phyloP scores from a whole-genome alignment of 2,797 vertebrate genomes.

The Anomalospiza imberbis region DNA sequence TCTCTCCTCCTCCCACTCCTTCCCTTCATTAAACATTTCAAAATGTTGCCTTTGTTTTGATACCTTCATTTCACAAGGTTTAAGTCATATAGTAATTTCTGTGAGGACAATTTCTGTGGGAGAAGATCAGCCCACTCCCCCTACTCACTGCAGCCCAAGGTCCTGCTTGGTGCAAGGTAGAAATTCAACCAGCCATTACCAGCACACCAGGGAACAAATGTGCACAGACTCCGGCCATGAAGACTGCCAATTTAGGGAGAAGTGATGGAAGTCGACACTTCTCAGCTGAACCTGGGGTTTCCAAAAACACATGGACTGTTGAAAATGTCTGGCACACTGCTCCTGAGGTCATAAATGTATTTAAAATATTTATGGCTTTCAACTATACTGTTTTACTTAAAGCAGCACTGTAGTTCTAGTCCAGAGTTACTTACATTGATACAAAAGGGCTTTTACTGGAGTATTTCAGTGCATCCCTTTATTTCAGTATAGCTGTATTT shows the following conservation, averaged over 20 bases:
- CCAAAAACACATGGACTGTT: background rate
- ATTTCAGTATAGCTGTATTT: background rate
- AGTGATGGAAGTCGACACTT: background rate
- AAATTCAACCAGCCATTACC: background rate
- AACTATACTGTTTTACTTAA: background rate
- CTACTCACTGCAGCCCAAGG: background rate
- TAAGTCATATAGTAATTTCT: background rate
- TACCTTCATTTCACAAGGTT: conserved; percentile 2
- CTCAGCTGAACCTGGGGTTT: background rate
- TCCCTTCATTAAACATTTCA: conserved; percentile 16
- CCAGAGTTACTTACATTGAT: background rate
- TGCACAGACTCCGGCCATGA: background rate
- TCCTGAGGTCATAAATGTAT: background rate
- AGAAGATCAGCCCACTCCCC: background rate
- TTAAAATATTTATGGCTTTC: background rate
- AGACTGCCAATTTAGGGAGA: background rate
- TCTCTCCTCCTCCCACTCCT: conserved; percentile 15
- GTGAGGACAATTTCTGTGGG: background rate
- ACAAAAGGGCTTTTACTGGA: background rate
- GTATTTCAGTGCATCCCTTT: background rate
- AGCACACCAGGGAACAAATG: background rate
- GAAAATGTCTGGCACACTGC: background rate
- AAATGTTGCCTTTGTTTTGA: conserved; percentile 63
- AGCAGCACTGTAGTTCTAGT: background rate
- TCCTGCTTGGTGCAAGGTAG: background rate